A percentile compares a stretch with the other conserved stretches of the same genome.
Conservation (phyloP, 2,113 vertebrate species). For the Zapornia atra region DNA sequence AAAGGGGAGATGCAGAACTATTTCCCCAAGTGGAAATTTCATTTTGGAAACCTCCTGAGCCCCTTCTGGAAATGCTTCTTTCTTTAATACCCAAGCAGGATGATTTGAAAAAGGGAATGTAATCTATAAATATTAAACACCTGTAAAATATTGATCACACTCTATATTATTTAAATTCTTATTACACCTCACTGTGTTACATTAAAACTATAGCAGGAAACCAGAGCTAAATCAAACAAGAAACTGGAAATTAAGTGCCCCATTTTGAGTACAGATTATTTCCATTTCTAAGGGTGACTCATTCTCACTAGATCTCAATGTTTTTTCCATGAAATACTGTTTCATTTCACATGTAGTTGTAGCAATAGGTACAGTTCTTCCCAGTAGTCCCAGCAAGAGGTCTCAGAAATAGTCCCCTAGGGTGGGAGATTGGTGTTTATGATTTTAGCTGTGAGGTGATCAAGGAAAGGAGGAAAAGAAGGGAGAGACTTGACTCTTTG, state of each 20-base stretch:
- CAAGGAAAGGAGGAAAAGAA: not conserved
- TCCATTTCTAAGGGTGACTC: not conserved
- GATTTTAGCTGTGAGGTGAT: not conserved
- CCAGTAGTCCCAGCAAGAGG: not conserved
- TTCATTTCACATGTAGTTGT: not conserved
- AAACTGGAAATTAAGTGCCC: not conserved
- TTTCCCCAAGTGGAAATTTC: not conserved
- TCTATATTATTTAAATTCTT: not conserved
- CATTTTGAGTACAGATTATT: not conserved
- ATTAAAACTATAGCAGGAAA: not conserved
- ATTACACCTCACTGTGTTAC: not conserved
- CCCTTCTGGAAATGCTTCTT: not conserved
- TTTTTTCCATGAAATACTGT: not conserved
- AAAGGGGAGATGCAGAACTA: not conserved
- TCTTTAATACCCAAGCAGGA: not conserved
- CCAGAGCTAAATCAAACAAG: not conserved
- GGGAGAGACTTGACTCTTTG: not conserved
- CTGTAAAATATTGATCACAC: not conserved
- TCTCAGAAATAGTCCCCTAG: not conserved
- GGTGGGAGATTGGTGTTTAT: not conserved
- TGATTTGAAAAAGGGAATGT: not conserved
- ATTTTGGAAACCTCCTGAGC: not conserved
- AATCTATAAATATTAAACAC: conserved; percentile 14
- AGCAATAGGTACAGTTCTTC: not conserved
- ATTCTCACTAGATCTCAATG: not conserved